These are phyloP conservation scores for Ellobius talpinus DNA, from an alignment of 2,113 vertebrate genomes.

Conservation along the genomic window DNA sequence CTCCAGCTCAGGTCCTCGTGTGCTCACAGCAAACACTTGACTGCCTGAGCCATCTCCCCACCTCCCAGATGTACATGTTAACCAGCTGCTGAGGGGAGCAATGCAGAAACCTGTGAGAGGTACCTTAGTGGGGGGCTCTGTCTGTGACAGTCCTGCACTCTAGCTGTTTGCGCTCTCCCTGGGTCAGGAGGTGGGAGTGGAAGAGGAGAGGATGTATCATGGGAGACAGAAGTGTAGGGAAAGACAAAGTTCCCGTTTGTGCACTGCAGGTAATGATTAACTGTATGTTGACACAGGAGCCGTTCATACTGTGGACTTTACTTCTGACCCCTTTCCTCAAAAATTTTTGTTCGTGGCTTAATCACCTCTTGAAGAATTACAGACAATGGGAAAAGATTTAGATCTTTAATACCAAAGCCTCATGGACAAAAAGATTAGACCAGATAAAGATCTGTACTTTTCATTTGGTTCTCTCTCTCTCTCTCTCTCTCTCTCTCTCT, in stretches of 20 bases:
- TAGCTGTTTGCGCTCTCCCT: background rate
- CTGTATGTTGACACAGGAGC: background rate
- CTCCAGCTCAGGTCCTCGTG: background rate
- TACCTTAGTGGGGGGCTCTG: accelerated
- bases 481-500: background rate
- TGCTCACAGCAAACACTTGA: background rate
- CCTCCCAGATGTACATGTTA: background rate
- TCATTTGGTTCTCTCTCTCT: background rate
- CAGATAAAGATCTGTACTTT: background rate
- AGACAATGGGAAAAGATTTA: background rate
- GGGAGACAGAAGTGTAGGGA: background rate
- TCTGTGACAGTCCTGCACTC: background rate
- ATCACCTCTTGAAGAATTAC: constrained; percentile 24
- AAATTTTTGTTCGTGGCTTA: constrained; percentile 35
- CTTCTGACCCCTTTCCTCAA: constrained; percentile 38
- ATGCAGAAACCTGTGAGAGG: background rate
- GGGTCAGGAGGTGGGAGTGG: background rate
- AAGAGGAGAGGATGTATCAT: background rate
- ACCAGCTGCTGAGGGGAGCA: background rate
- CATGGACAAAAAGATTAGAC: background rate
- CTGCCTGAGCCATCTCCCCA: background rate
- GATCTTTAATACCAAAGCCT: background rate
- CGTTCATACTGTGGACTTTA: constrained; percentile 52
- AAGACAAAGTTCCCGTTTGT: constrained; percentile 75
- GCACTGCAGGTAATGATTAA: constrained; percentile 69